Base-by-base conservation (phyloP, 2,888 invertebrate species). In the Drosophila mimetica region DNA sequence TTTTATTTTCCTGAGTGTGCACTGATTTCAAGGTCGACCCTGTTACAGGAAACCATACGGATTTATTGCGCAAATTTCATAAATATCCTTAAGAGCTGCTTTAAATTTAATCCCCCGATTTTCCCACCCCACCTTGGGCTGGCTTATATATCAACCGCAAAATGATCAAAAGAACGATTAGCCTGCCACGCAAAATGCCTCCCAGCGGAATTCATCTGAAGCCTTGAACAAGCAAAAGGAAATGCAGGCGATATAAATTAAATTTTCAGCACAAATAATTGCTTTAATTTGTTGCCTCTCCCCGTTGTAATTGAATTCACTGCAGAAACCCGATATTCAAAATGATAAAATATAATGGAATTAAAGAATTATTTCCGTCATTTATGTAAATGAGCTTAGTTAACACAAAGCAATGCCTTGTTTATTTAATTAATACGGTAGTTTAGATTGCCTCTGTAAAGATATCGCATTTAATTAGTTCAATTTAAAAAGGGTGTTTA, bases 81-180 rank as follows among this genome's bases (percentile, higher is more conserved):
- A 42, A 44, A 47, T 60, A 4, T 22, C 60, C 46, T 47, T 39
- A 61, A 61, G 25, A 20, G 16, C 16, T 37, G 44, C 14, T 14
- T 3, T 8, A 28, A 8, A 18, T 20, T 42, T 55, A 55, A 57
- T 57, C 16, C 25, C n/a, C 14, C 5, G 1, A 9, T 25, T 39
- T 52, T 28, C 7, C 9, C 11, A 4, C 1, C 14, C 30, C 20
- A n/a, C 22, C 44, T n/a, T 36, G 30, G 11, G 9, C 20, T 16
- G 16, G 16, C 44, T 59, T 46, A 16, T 39, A 61, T 61, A 60
- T 60, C 37, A 60, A 39, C 61, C 60, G 61, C 60, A 47, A 39
- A 61, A 60, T 60, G 61, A 61, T 61, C 61, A 61, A 61, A 61
- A 30, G 60, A 44, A 60, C 61, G 60, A 61, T 61, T 61, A 61